Conservation (phyloP, 2,888 invertebrate species). For the Argyresthia albistria region DNA sequence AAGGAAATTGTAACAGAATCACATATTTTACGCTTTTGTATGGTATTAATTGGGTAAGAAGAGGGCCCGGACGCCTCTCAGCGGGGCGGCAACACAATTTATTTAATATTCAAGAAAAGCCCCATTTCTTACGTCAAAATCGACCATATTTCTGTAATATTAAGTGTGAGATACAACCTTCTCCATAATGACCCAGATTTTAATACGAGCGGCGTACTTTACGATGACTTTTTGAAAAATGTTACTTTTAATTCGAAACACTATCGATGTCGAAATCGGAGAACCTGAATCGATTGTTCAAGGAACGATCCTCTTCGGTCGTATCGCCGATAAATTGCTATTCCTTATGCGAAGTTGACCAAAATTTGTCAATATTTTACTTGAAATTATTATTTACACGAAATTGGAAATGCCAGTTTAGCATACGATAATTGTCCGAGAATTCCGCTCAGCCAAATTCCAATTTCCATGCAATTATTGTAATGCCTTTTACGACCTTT, state of each 20-base stretch:
- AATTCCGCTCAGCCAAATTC: slow-evolving; percentile 1
- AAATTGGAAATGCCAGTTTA: slow-evolving; percentile 41
- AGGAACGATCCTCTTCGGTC: slow-evolving; percentile 51
- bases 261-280: slow-evolving; percentile 16
- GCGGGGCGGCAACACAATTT: slow-evolving; percentile 65
- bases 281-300: slow-evolving; percentile 43
- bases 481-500: slow-evolving; percentile 1
- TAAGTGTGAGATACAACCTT: slow-evolving; percentile 66
- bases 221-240: slow-evolving; percentile 72
- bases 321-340: slow-evolving; percentile 63
- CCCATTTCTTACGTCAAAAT: slow-evolving; percentile 59
- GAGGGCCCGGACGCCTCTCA: slow-evolving; percentile 47
- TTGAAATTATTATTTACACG: slow-evolving; percentile 51
- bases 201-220: slow-evolving; percentile 54
- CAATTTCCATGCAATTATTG: slow-evolving; percentile 5
- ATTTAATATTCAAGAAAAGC: slow-evolving; percentile 53
- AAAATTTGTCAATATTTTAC: slow-evolving; percentile 58
- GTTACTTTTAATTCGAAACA: slow-evolving; percentile 55
- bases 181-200: slow-evolving; percentile 61
- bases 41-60: slow-evolving; percentile 65
- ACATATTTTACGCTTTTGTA: slow-evolving; percentile 67
- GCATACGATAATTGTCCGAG: slow-evolving; percentile 24
- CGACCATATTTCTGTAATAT: slow-evolving; percentile 55
- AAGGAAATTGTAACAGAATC: slow-evolving; percentile 60
- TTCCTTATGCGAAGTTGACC: slow-evolving; percentile 56